Percentiles rank a stretch among this genome's conserved stretches.
Evolutionary conservation across 2,888 invertebrate species (phyloP).

Genomic region (Himalopsyche kuldschensis): DNA sequence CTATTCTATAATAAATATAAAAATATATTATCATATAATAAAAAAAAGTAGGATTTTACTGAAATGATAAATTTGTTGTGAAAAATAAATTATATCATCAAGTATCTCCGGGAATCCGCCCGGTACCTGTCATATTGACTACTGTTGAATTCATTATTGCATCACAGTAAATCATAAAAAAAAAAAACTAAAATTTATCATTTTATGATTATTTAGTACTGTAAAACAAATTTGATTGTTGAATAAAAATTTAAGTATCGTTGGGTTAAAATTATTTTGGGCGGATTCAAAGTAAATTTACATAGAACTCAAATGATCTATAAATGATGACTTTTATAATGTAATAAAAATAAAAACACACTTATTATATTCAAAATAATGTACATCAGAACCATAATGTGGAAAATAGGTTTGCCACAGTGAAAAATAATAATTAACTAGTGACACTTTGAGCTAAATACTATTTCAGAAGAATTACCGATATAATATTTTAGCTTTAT

Average conservation of each 20-base stretch:
- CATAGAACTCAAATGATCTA: not conserved
- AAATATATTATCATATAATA: not conserved
- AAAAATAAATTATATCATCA: not conserved
- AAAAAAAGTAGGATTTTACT: not conserved
- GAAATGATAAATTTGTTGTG: not conserved
- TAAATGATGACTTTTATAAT: not conserved
- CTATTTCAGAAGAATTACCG: too few relatives aligned
- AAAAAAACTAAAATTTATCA: too few relatives aligned
- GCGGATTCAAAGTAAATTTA: not conserved
- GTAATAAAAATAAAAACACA: not conserved
- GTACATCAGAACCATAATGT: not conserved
- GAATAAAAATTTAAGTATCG: too few relatives aligned
- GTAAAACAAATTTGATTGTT: too few relatives aligned
- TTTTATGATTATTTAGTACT: too few relatives aligned
- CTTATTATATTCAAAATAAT: not conserved
- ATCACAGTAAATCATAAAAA: too few relatives aligned
- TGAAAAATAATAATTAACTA: not conserved
- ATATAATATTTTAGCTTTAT: too few relatives aligned
- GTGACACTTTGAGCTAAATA: not conserved
- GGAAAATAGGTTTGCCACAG: not conserved
- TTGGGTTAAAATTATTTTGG: not conserved
- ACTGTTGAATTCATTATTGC: too few relatives aligned
- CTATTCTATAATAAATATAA: not conserved
- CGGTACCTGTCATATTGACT: too few relatives aligned
- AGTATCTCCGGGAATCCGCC: not conserved